Evolutionary conservation across 2,113 vertebrate genomes (phyloP), one percentile per base, ranked within the genome.

Genomic region (Gambusia affinis): DNA sequence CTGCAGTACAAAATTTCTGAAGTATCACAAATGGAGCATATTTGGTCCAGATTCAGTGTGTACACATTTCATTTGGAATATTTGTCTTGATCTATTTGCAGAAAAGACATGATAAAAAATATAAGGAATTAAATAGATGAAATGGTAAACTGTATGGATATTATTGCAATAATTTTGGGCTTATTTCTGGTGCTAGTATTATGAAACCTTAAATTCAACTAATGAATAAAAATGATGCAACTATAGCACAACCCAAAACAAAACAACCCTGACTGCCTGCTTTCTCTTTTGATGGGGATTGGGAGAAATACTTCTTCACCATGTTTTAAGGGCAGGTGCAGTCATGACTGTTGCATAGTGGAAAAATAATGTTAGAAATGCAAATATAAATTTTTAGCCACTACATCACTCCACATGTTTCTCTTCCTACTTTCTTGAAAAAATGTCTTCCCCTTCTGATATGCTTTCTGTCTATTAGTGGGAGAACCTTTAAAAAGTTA

Each of bases 1-100:
- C 83, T 67, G 28, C 73, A 84, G 71, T 75, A 75, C 86, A 76
- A 54, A 27, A 1, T 81, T 80, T 78, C 64, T 54, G 67, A 69
- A 57, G 79, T 35, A 77, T 82, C 66, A 65, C 70, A 85, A 65
- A 61, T 65, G 28, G 54, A 82, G 72, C 14, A 30, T 57, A 66
- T 70, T 75, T 72, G 61, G 47, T 71, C 14, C 24, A 15, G 15
- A 66, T 66, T 63, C 57, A 3, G 15, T 61, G 57, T 28, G 17
- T 33, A 29, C 5, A 8, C 31, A 14, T 17, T 22, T 64, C 57
- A 27, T 47, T 28, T 19, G 8, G 28, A 64, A 2, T 47, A 33
- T 29, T 39, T 11, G 14, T 47, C 4, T 54, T 67, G 37, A 54
- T 24, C 22, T 72, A 10, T 54, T 63, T 70, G 28, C 5, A 61